Conservation (phyloP, 2,888 invertebrate species). For the Oscheius sp. region DNA sequence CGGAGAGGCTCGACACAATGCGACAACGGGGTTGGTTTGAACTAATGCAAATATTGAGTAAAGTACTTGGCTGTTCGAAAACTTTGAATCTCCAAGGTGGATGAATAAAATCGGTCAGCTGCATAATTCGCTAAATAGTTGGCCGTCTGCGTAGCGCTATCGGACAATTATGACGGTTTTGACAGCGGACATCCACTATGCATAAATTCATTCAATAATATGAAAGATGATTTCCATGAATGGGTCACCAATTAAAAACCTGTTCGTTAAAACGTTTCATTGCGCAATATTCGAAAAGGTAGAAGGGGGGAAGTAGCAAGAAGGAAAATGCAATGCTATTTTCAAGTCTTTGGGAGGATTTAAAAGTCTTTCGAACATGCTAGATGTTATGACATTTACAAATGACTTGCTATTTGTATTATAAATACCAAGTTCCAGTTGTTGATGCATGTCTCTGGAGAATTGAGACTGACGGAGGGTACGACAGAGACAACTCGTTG, state of each 20-base stretch:
- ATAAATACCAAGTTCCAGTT: conserved; percentile 24
- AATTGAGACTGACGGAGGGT: conserved; percentile 6
- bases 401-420: conserved; percentile 25
- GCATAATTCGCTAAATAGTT: conserved; percentile 23
- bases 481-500: no score
- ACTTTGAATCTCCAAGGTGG: conserved; percentile 13
- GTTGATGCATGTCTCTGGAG: conserved; percentile 20
- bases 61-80: conserved; percentile 21
- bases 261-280: background rate
- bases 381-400: conserved; percentile 13
- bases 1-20: conserved; percentile 16
- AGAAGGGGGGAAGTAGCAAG: background rate
- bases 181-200: background rate
- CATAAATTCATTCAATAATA: conserved; percentile 5
- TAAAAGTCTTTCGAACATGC: no score
- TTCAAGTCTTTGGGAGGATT: background rate
- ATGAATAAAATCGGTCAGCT: conserved; percentile 27
- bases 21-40: conserved; percentile 23
- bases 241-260: conserved; percentile 17
- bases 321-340: background rate
- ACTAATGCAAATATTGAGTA: conserved; percentile 31
- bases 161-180: background rate
- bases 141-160: background rate
- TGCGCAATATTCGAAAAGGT: background rate
- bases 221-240: background rate